Evolutionary conservation across 2,888 invertebrate genomes (phyloP).

Genomic region (Meganola albula): DNA sequence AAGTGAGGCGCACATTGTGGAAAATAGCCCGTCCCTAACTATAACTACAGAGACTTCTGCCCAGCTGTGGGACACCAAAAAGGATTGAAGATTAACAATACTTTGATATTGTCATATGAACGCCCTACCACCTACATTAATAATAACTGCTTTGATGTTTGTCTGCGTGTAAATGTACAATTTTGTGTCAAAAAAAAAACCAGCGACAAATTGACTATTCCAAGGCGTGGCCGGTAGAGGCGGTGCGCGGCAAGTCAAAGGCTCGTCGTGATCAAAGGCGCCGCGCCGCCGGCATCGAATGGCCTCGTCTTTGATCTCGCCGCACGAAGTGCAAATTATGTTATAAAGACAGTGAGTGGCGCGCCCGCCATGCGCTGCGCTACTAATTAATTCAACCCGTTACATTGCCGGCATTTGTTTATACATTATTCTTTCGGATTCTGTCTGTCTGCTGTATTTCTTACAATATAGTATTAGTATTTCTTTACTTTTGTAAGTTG

Average conservation of each 20-base stretch:
- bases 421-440: background rate
- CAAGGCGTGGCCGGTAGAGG: conserved; percentile 68
- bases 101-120: too few relatives aligned
- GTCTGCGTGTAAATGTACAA: conserved; percentile 21
- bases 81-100: too few relatives aligned
- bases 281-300: conserved; percentile 65
- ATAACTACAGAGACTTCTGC: too few relatives aligned
- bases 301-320: conserved; percentile 72
- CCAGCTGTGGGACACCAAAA: too few relatives aligned
- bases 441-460: too few relatives aligned
- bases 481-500: too few relatives aligned
- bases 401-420: conserved; percentile 32
- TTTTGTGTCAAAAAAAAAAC: conserved; percentile 44
- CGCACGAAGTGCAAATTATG: conserved; percentile 78
- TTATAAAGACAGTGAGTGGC: conserved; percentile 75
- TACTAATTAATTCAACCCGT: conserved; percentile 71
- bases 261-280: conserved; percentile 72
- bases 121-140: too few relatives aligned
- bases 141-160: conserved; percentile 22
- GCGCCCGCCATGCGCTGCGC: conserved; percentile 58
- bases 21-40: too few relatives aligned
- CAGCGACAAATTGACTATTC: conserved; percentile 73
- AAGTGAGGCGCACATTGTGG: too few relatives aligned
- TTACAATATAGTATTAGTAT: too few relatives aligned
- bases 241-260: conserved; percentile 65